phyloP scores from a whole-genome alignment of 2,888 invertebrate genomes.

The Stegana nigrithorax region DNA sequence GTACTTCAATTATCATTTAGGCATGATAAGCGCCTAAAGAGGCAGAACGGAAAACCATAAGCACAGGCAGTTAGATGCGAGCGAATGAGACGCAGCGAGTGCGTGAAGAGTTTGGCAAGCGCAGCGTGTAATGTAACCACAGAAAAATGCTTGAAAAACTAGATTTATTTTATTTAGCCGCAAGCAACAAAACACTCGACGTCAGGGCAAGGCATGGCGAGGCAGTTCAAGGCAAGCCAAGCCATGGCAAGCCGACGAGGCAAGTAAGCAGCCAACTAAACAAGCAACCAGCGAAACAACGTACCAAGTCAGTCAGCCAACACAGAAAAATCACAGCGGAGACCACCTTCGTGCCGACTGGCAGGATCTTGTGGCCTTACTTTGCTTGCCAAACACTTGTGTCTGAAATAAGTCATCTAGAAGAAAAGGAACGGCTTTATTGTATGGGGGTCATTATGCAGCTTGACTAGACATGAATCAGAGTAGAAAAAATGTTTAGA shows the following conservation, averaged over 20 bases:
- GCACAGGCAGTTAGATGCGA: background rate
- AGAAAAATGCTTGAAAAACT: background rate
- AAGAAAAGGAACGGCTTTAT: background rate
- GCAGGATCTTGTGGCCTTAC: background rate
- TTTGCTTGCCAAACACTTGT: constrained; percentile 1
- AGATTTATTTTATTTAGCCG: constrained; percentile 4
- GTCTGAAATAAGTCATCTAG: constrained; percentile 3
- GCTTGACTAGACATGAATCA: background rate
- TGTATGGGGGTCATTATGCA: constrained; percentile 15
- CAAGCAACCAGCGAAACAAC: too few species aligned
- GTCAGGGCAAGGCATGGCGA: too few species aligned
- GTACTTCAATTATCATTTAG: constrained; percentile 64
- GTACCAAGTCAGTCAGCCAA: too few species aligned
- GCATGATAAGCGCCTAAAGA: constrained; percentile 62
- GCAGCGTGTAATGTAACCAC: background rate
- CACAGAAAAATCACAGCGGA: too few species aligned
- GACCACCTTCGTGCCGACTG: constrained; percentile 1
- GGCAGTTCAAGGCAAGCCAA: too few species aligned
- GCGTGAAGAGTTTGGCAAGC: background rate
- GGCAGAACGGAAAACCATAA: constrained; percentile 18
- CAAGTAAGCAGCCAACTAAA: background rate
- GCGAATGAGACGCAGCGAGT: background rate
- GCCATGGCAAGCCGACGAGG: background rate
- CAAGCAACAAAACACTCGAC: constrained; percentile 12
- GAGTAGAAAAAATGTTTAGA: background rate